Evolutionary conservation across 2,113 vertebrate genomes (phyloP).

Genomic region (Otis tarda): DNA sequence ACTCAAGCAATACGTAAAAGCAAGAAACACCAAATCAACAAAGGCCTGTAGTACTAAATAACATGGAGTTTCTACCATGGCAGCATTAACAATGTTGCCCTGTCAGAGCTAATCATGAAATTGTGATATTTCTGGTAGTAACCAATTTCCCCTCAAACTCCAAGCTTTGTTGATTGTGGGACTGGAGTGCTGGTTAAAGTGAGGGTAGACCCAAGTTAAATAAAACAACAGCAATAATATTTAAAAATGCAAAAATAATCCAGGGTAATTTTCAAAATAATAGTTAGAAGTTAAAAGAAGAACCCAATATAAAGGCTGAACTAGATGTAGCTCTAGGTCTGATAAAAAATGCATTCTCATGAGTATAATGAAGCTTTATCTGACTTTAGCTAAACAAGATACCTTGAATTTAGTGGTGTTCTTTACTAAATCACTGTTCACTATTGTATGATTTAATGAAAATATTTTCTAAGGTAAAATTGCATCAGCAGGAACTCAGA

Average conservation of each 20-base stretch:
- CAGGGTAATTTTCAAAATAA: background rate
- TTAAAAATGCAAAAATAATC: background rate
- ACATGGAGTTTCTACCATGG: background rate
- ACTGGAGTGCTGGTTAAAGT: background rate
- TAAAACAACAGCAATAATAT: background rate
- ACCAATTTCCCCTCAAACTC: background rate
- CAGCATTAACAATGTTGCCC: background rate
- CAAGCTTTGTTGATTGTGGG: background rate
- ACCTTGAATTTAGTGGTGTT: background rate
- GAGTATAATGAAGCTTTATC: background rate
- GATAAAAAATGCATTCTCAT: background rate
- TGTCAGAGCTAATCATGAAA: background rate
- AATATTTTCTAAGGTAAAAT: background rate
- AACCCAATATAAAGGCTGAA: background rate
- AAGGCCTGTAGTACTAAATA: background rate
- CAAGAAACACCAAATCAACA: conserved; percentile 3
- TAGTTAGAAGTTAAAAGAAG: background rate
- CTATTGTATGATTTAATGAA: background rate
- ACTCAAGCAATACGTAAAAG: conserved; percentile 16
- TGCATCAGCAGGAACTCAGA: background rate
- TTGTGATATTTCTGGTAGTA: background rate
- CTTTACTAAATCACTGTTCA: background rate
- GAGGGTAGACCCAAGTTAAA: background rate
- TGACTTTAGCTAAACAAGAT: background rate
- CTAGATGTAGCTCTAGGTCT: background rate